These are phyloP conservation scores for Nannobrachium achirus DNA, from an alignment of 2,113 vertebrate species.

Conservation along the genomic window DNA sequence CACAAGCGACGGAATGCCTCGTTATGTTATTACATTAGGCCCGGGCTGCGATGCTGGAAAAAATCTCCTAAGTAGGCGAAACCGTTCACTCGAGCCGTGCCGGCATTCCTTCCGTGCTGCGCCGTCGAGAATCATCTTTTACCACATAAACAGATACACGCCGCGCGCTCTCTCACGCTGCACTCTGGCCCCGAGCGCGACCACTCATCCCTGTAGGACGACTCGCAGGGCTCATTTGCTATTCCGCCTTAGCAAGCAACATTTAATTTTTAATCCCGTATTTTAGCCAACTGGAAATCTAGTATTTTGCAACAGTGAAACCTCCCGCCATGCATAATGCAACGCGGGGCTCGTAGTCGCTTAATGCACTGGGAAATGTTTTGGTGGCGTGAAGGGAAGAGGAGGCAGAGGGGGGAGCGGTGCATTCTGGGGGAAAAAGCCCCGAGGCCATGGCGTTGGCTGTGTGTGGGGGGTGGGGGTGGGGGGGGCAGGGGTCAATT, in stretches of 20 bases:
- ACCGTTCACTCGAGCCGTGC: too few relatives aligned
- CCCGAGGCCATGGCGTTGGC: constrained; percentile 25
- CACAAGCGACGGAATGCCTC: too few relatives aligned
- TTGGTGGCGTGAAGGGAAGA: constrained; percentile 24
- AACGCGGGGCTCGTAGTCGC: constrained; percentile 43
- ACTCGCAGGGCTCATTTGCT: constrained; percentile 42
- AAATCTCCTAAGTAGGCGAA: too few relatives aligned
- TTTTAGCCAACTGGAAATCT: constrained; percentile 59
- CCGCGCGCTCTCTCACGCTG: background rate
- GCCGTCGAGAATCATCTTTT: too few relatives aligned
- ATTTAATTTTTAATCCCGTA: constrained; percentile 65
- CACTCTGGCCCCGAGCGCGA: background rate
- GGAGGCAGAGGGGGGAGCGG: constrained; percentile 10
- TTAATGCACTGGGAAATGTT: constrained; percentile 45
- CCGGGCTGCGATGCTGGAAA: too few relatives aligned
- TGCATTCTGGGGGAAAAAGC: constrained; percentile 20
- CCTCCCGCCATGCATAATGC: constrained; percentile 58
- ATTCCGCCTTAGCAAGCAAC: constrained; percentile 56
- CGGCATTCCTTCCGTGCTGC: too few relatives aligned
- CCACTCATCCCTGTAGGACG: constrained; percentile 31
- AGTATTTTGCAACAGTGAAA: constrained; percentile 68
- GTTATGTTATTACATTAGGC: too few relatives aligned
- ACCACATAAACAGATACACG: constrained; percentile 3
- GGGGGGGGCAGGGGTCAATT: background rate
- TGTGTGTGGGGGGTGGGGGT: background rate